Evolutionary conservation across 2,888 invertebrate species (phyloP).

Genomic region (Megaustenia siamemsis): DNA sequence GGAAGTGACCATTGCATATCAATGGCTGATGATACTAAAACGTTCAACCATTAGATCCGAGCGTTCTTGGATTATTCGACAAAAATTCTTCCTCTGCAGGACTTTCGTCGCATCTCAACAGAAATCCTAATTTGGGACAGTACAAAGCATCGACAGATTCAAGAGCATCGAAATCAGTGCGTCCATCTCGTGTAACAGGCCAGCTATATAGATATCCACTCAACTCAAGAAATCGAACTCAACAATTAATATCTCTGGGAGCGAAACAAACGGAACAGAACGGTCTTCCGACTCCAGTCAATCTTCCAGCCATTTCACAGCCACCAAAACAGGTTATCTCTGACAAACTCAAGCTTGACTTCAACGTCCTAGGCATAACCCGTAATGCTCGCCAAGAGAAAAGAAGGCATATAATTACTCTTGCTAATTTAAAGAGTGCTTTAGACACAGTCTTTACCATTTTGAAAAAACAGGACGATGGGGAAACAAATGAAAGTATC

Average conservation of each 20-base stretch:
- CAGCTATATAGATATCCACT: background rate
- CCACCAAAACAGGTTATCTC: background rate
- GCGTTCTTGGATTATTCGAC: background rate
- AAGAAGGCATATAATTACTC: slow-evolving; percentile 21
- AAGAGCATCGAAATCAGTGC: background rate
- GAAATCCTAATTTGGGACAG: background rate
- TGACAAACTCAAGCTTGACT: background rate
- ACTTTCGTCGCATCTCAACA: background rate
- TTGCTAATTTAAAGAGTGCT: slow-evolving; percentile 27
- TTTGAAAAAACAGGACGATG: background rate
- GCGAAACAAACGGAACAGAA: background rate
- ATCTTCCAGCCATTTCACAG: background rate
- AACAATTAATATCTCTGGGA: slow-evolving; percentile 1
- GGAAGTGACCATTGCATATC: background rate
- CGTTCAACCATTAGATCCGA: background rate
- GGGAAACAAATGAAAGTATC: background rate
- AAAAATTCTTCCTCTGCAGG: background rate
- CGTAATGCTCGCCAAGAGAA: background rate
- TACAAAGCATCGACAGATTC: background rate
- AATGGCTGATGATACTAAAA: background rate
- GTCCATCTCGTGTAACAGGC: background rate
- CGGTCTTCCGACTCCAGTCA: background rate
- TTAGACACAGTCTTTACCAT: slow-evolving; percentile 4
- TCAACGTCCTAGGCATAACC: background rate
- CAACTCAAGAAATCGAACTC: background rate